A percentile compares a stretch with the other conserved stretches of the same genome.
These are phyloP conservation scores for Mionectes olivaceus DNA, from an alignment of 2,797 vertebrate genomes.

Conservation along the genomic window DNA sequence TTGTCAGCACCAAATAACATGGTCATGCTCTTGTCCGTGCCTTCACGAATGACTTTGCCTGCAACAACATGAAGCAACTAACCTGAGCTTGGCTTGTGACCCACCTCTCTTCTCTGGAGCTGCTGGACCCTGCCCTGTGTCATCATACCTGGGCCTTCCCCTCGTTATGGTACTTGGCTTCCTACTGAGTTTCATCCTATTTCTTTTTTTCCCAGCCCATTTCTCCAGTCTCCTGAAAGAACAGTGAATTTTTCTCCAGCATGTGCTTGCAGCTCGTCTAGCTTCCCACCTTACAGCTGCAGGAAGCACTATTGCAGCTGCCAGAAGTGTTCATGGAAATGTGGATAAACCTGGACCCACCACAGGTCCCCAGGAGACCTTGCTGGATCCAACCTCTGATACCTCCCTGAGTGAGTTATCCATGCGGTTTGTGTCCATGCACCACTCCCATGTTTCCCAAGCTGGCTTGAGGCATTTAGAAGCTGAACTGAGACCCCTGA, in stretches of 20 bases:
- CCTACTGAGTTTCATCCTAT: slow-evolving; percentile 3
- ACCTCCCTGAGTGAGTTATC: not conserved
- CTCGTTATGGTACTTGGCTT: not conserved
- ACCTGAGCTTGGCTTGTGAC: not conserved
- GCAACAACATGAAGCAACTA: not conserved
- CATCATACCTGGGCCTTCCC: not conserved
- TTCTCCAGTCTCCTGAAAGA: slow-evolving; percentile 26
- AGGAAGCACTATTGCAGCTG: not conserved
- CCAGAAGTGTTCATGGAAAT: not conserved
- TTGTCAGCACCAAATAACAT: not conserved
- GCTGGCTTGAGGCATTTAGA: not conserved
- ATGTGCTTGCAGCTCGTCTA: not conserved
- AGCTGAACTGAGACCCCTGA: not conserved
- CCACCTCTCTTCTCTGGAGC: not conserved
- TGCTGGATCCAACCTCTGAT: not conserved
- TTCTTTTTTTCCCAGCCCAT: slow-evolving; percentile 34
- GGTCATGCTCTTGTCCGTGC: not conserved
- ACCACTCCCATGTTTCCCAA: not conserved
- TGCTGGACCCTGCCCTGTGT: not conserved
- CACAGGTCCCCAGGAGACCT: not conserved
- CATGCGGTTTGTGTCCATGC: fast-evolving
- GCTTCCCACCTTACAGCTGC: not conserved
- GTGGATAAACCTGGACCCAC: not conserved
- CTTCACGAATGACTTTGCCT: not conserved
- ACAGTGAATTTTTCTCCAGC: not conserved